Evolutionary conservation across 2,888 invertebrate genomes (phyloP).

Genomic region (Pseudoips prasinana): DNA sequence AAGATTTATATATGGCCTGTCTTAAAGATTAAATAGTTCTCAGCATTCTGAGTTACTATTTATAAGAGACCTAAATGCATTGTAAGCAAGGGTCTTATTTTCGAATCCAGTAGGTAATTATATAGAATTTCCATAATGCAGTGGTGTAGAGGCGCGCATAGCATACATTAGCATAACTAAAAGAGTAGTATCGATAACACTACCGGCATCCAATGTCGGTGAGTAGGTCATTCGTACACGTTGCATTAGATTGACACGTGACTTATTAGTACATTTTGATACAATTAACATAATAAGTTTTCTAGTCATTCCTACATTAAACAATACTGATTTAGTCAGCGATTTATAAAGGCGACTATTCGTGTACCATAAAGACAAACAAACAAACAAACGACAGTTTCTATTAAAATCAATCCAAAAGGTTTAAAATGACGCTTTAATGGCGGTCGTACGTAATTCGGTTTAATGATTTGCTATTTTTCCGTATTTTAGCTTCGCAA

Average conservation of each 20-base stretch:
- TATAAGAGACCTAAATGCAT: slow-evolving; percentile 2
- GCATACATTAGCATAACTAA: slow-evolving; percentile 35
- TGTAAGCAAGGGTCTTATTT: not conserved
- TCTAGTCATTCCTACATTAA: too few relatives aligned
- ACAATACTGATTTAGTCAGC: too few relatives aligned
- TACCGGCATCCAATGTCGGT: slow-evolving; percentile 20
- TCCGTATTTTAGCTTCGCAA: too few relatives aligned
- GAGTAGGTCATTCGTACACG: slow-evolving; percentile 24
- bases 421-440: too few relatives aligned
- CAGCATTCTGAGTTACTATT: not conserved
- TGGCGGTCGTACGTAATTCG: too few relatives aligned
- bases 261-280: slow-evolving; percentile 11
- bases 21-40: too few relatives aligned
- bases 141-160: slow-evolving; percentile 11
- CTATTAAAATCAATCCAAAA: too few relatives aligned
- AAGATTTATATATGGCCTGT: too few relatives aligned
- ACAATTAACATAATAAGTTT: slow-evolving; percentile 14
- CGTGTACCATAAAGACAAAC: too few relatives aligned
- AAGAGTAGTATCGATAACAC: slow-evolving; percentile 18
- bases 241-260: not conserved
- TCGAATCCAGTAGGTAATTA: slow-evolving; percentile 14
- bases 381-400: too few relatives aligned
- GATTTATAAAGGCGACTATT: too few relatives aligned
- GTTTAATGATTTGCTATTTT: too few relatives aligned
- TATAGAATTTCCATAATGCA: slow-evolving; percentile 28